phyloP scores from a whole-genome alignment of 37 sponge, comb jelly and placozoan species.

The Hexactinellida sp. region DNA sequence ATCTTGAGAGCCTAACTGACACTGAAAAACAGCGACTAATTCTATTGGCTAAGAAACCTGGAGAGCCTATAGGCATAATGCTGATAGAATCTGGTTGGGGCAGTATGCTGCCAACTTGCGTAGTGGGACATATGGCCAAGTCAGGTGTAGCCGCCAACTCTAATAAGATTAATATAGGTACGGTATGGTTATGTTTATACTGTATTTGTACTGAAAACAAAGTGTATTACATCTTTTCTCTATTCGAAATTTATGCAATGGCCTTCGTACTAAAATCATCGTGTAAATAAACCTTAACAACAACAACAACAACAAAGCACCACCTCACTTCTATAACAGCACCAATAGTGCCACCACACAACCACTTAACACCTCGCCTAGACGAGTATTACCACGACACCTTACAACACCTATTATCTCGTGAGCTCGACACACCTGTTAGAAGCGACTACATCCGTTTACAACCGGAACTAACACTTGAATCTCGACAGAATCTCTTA shows the following conservation, averaged over 20 bases:
- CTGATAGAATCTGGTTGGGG: conserved; percentile 90
- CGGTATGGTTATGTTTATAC: no score
- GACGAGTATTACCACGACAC: background rate
- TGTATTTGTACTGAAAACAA: no score
- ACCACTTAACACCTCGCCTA: background rate
- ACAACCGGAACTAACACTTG: background rate
- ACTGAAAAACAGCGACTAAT: conserved; percentile 31
- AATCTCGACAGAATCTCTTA: background rate
- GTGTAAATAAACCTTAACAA: no score
- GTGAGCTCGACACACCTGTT: background rate
- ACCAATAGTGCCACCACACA: no score
- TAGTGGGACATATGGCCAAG: conserved; percentile 69
- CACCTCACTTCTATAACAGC: no score
- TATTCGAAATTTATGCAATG: no score
- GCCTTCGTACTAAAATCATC: no score
- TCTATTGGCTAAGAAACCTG: conserved; percentile 48
- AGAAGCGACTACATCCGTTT: background rate
- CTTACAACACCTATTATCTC: background rate
- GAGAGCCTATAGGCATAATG: conserved; percentile 72
- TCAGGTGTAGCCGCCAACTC: conserved; percentile 51
- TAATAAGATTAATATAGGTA: conserved; percentile 67
- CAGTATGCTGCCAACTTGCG: conserved; percentile 78
- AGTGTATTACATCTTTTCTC: no score
- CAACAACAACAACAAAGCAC: no score
- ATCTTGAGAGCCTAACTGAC: conserved; percentile 46